Evolutionary conservation across 2,797 vertebrate species (phyloP).

Genomic region (Coccyzus lansbergi): DNA sequence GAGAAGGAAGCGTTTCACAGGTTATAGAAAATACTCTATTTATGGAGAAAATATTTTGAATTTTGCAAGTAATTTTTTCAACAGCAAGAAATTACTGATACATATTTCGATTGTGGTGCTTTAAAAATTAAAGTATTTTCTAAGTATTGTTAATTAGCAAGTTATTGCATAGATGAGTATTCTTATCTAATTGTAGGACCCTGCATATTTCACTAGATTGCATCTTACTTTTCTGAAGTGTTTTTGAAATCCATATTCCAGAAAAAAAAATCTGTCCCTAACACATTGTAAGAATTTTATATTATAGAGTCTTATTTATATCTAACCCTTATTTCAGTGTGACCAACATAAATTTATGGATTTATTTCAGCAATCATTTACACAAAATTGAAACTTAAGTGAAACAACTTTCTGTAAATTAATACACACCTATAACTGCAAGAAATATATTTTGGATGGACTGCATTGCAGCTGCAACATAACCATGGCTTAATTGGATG

Average conservation of each 20-base stretch:
- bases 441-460: background rate
- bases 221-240: background rate
- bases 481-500: background rate
- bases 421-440: background rate
- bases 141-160: background rate
- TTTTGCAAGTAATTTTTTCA: background rate
- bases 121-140: background rate
- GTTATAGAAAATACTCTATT: background rate
- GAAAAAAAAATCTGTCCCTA: background rate
- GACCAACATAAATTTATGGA: background rate
- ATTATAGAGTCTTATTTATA: background rate
- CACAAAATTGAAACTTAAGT: background rate
- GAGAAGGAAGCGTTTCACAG: background rate
- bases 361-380: background rate
- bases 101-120: background rate
- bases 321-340: background rate
- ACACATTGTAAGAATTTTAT: background rate
- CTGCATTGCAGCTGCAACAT: background rate
- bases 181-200: background rate
- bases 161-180: background rate
- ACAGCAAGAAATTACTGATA: background rate
- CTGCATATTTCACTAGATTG: background rate
- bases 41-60: background rate
- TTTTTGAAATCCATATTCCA: background rate
- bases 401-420: background rate